These are phyloP conservation scores for Megalops cyprinoides DNA, from an alignment of 2,797 vertebrate species.

Conservation along the genomic window DNA sequence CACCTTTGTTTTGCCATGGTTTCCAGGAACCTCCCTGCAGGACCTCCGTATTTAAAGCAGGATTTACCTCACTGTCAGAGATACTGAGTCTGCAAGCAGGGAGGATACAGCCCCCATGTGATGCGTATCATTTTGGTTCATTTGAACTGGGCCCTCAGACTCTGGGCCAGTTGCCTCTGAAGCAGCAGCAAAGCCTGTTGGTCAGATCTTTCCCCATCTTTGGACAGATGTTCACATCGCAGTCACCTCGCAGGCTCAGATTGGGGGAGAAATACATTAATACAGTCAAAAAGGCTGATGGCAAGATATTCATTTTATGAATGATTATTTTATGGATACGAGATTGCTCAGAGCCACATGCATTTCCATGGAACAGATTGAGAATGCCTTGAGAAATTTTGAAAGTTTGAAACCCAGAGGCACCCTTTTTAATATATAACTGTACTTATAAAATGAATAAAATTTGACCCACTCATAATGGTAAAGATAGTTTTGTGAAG, in stretches of 20 bases:
- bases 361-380: constrained; percentile 42
- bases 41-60: constrained; percentile 53
- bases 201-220: neutral
- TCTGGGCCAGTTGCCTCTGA: neutral
- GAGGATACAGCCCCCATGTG: neutral
- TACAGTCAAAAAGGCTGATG: constrained; percentile 45
- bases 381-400: constrained; percentile 44
- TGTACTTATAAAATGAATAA: too few relatives aligned
- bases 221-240: neutral
- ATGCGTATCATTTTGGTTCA: neutral
- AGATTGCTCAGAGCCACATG: neutral
- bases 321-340: neutral
- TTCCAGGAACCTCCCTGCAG: constrained; percentile 66
- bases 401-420: too few relatives aligned
- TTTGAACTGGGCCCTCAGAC: neutral
- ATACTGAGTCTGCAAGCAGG: constrained; percentile 32
- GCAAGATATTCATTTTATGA: constrained; percentile 35
- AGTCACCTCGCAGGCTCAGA: neutral
- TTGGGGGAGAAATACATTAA: constrained; percentile 6
- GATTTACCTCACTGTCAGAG: constrained; percentile 54
- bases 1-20: constrained; percentile 54
- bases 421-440: too few relatives aligned
- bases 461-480: too few relatives aligned
- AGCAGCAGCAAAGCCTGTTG: neutral
- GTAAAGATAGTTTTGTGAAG: too few relatives aligned